A percentile compares a stretch with the other conserved stretches of the same genome.
Evolutionary conservation across 2,888 invertebrate species (phyloP).

Genomic region (Dascillus cervinus): DNA sequence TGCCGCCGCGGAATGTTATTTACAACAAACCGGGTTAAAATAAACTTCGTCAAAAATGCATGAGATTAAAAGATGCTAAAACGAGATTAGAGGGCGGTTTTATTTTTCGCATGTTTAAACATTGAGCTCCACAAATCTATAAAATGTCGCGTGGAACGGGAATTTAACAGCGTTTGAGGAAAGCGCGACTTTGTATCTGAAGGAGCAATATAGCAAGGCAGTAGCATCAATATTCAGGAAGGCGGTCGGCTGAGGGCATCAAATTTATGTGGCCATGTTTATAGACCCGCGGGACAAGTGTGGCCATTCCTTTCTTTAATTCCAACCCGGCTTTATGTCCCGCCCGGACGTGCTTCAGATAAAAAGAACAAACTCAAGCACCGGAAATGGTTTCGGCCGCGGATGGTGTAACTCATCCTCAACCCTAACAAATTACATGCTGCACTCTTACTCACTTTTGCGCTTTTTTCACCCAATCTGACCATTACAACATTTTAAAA

Average conservation of each 20-base stretch:
- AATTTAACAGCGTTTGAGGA: constrained; percentile 18
- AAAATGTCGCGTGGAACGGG: too few species aligned
- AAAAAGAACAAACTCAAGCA: constrained; percentile 16
- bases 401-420: constrained; percentile 6
- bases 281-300: constrained; percentile 44
- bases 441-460: not conserved
- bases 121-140: too few species aligned
- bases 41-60: too few species aligned
- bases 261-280: constrained; percentile 46
- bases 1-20: constrained; percentile 14
- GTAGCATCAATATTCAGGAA: constrained; percentile 42
- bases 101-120: too few species aligned
- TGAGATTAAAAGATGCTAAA: too few species aligned
- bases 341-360: constrained; percentile 37
- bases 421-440: constrained; percentile 11
- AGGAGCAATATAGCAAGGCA: constrained; percentile 37
- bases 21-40: too few species aligned
- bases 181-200: constrained; percentile 22
- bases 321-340: constrained; percentile 41
- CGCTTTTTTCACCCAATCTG: too few species aligned
- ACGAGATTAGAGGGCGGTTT: too few species aligned
- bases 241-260: constrained; percentile 39
- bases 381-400: constrained; percentile 15
- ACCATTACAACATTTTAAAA: too few species aligned
- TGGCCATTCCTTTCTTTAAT: constrained; percentile 44